These are phyloP conservation scores for Phoeniculus purpureus DNA, from an alignment of 2,797 vertebrate genomes.

Conservation along the genomic window DNA sequence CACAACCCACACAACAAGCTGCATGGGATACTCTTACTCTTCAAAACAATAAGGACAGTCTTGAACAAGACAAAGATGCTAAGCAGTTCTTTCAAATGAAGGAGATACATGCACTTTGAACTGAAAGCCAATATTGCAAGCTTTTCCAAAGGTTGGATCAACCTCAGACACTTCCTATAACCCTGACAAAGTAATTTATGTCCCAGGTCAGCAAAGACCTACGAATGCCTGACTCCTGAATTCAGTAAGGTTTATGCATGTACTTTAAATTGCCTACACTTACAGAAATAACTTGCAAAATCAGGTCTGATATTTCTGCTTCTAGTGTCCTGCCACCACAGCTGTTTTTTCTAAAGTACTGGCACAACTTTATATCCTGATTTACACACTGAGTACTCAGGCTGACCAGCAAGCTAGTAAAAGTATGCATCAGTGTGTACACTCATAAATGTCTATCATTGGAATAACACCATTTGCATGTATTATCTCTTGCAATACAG, in stretches of 20 bases:
- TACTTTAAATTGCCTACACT: not conserved
- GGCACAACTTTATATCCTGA: not conserved
- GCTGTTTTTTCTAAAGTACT: not conserved
- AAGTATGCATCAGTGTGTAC: not conserved
- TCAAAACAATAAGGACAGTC: not conserved
- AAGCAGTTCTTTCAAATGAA: not conserved
- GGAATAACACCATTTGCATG: conserved; percentile 15
- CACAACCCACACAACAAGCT: not conserved
- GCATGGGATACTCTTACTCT: not conserved
- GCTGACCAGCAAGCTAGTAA: not conserved
- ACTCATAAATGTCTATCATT: not conserved
- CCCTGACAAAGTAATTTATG: not conserved
- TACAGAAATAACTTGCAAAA: not conserved
- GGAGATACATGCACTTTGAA: not conserved
- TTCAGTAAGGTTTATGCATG: not conserved
- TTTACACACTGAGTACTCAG: not conserved
- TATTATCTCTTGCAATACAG: not conserved
- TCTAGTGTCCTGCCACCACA: not conserved
- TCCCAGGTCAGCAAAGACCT: not conserved
- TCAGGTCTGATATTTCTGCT: not conserved
- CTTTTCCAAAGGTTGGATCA: not conserved
- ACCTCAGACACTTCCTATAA: not conserved
- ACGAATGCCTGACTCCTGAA: not conserved
- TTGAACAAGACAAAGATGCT: not conserved
- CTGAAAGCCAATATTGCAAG: not conserved